These are phyloP conservation scores for Brachystomella parvula DNA, from an alignment of 1,140 invertebrate species.

Conservation along the genomic window DNA sequence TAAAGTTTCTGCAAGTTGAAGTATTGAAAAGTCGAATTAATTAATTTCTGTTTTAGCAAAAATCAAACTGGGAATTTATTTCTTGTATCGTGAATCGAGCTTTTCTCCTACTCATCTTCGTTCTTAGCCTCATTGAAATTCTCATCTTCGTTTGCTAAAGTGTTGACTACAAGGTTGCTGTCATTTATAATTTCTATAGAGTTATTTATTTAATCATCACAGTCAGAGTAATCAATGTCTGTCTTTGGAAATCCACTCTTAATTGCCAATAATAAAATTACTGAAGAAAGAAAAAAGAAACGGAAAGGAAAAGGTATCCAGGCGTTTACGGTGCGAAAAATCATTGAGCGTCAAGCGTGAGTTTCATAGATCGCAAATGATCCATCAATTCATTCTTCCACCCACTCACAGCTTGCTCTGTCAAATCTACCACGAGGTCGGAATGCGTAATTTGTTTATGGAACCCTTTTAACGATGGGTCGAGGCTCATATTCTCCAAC, in stretches of 20 bases:
- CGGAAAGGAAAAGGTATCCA: no score
- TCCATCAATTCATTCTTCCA: slow-evolving; percentile 26
- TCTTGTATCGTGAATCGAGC: background rate
- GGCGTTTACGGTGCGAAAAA: no score
- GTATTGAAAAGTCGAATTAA: background rate
- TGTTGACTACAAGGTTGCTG: no score
- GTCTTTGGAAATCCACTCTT: no score
- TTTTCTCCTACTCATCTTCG: background rate
- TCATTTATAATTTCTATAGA: background rate
- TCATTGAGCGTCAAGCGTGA: slow-evolving; percentile 15
- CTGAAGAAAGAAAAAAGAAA: no score
- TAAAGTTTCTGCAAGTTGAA: background rate
- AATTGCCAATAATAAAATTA: no score
- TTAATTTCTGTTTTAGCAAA: background rate
- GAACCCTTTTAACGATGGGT: background rate
- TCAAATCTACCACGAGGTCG: background rate
- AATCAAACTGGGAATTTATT: background rate
- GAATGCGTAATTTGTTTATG: background rate
- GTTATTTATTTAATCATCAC: background rate
- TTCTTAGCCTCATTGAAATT: background rate
- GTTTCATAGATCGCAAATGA: slow-evolving; percentile 22
- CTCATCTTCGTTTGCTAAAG: background rate
- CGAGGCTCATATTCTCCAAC: slow-evolving; percentile 7
- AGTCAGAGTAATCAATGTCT: no score
- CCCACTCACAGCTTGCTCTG: background rate